Percentiles rank a stretch among this genome's conserved stretches.
Evolutionary conservation across 2,797 vertebrate genomes (phyloP).

Genomic region (Characodon lateralis): DNA sequence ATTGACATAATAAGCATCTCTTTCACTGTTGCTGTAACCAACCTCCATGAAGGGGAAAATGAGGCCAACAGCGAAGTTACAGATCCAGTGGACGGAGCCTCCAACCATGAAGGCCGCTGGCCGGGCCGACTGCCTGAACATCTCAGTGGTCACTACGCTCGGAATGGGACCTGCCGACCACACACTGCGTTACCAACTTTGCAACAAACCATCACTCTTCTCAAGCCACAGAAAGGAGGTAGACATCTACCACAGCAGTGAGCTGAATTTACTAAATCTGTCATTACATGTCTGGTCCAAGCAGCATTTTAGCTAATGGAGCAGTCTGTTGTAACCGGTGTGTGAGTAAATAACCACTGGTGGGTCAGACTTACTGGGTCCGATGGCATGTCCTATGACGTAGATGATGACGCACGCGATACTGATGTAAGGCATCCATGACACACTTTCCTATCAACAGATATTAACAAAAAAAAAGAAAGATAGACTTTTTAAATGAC

Average conservation of each 20-base stretch:
- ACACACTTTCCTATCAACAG: slow-evolving; percentile 72
- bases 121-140: slow-evolving; percentile 93
- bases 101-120: slow-evolving; percentile 92
- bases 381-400: slow-evolving; percentile 89
- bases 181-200: slow-evolving; percentile 42
- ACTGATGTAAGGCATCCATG: slow-evolving; percentile 92
- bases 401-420: slow-evolving; percentile 88
- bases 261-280: slow-evolving; percentile 28
- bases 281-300: slow-evolving; percentile 67
- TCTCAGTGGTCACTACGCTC: slow-evolving; percentile 88
- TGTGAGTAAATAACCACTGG: slow-evolving; percentile 35
- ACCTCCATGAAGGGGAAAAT: slow-evolving; percentile 93
- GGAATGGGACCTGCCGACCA: slow-evolving; percentile 87
- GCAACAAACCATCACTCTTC: slow-evolving; percentile 38
- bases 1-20: neutral
- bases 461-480: slow-evolving; percentile 26
- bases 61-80: slow-evolving; percentile 90
- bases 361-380: slow-evolving; percentile 87
- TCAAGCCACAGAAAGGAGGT: slow-evolving; percentile 13
- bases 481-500: neutral
- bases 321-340: slow-evolving; percentile 35
- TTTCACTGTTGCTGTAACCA: slow-evolving; percentile 30
- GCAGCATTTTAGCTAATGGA: slow-evolving; percentile 70
- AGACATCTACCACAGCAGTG: slow-evolving; percentile 44
- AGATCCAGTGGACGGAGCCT: slow-evolving; percentile 93